phyloP scores from a whole-genome alignment of 1,140 invertebrate species.

The Hyposmocoma kahamanoa region DNA sequence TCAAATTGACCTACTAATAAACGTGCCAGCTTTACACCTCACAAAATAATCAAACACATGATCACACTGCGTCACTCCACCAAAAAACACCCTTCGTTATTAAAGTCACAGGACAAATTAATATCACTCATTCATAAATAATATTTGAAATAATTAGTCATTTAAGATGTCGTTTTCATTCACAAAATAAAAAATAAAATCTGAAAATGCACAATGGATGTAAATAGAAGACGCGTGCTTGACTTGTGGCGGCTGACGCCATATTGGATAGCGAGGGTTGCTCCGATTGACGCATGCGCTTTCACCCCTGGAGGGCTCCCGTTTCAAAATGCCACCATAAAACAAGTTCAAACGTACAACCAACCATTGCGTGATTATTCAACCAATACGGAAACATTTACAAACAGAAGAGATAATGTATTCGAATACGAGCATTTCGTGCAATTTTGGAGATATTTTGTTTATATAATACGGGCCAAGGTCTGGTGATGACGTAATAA shows the following conservation, averaged over 20 bases:
- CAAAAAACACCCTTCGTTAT: slow-evolving; percentile 9
- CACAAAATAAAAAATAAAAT: slow-evolving; percentile 1
- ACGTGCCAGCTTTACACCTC: slow-evolving; percentile 7
- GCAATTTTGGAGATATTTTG: not conserved
- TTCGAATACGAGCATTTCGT: not conserved
- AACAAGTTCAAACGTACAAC: slow-evolving; percentile 3
- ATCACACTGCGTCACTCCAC: slow-evolving; percentile 44
- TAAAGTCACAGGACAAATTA: slow-evolving; percentile 1
- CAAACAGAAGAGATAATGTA: not conserved
- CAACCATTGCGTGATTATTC: slow-evolving; percentile 15
- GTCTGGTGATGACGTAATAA: slow-evolving; percentile 1
- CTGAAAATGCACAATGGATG: slow-evolving; percentile 11
- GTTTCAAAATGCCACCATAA: slow-evolving; percentile 29
- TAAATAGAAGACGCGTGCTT: slow-evolving; percentile 58
- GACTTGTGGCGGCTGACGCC: slow-evolving; percentile 55
- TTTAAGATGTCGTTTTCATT: not conserved
- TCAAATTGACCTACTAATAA: not conserved
- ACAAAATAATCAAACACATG: slow-evolving; percentile 36
- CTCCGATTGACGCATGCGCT: slow-evolving; percentile 48
- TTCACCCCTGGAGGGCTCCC: slow-evolving; percentile 29
- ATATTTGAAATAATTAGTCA: too few relatives aligned
- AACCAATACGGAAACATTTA: not conserved
- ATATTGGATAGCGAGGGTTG: slow-evolving; percentile 56
- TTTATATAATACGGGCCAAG: not conserved
- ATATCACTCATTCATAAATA: too few relatives aligned